These are phyloP conservation scores for Orchestia grillus DNA, from an alignment of 1,140 invertebrate genomes.

Conservation along the genomic window DNA sequence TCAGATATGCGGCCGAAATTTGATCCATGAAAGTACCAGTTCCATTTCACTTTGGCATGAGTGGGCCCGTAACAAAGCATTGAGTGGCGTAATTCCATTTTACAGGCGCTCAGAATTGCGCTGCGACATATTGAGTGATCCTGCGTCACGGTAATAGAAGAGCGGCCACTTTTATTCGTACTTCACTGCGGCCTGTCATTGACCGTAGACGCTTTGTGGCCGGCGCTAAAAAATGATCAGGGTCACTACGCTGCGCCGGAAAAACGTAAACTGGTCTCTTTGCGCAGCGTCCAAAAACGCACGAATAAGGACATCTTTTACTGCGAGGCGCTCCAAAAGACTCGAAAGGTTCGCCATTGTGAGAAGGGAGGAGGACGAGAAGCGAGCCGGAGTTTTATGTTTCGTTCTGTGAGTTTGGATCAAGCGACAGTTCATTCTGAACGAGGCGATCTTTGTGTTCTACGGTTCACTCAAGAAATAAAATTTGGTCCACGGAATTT, in stretches of 20 bases:
- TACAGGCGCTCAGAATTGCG: background rate
- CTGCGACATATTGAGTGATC: background rate
- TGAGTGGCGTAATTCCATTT: background rate
- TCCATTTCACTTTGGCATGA: background rate
- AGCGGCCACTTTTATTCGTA: background rate
- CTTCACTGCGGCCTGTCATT: background rate
- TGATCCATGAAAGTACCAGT: background rate
- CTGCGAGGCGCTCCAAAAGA: background rate
- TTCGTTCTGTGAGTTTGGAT: background rate
- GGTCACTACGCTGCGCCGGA: background rate
- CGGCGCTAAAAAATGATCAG: background rate
- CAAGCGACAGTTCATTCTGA: background rate
- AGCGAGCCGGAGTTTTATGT: background rate
- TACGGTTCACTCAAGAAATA: background rate
- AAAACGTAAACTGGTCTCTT: conserved; percentile 1
- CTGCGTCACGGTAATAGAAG: background rate
- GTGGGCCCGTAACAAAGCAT: background rate
- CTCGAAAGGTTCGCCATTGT: background rate
- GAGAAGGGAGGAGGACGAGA: background rate
- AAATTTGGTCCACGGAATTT: background rate
- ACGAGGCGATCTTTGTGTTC: background rate
- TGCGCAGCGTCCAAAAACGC: background rate
- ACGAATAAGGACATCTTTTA: background rate
- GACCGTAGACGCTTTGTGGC: background rate
- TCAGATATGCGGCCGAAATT: background rate